These are phyloP conservation scores for Rhyzopertha dominica DNA, from an alignment of 1,140 invertebrate genomes.

Conservation along the genomic window DNA sequence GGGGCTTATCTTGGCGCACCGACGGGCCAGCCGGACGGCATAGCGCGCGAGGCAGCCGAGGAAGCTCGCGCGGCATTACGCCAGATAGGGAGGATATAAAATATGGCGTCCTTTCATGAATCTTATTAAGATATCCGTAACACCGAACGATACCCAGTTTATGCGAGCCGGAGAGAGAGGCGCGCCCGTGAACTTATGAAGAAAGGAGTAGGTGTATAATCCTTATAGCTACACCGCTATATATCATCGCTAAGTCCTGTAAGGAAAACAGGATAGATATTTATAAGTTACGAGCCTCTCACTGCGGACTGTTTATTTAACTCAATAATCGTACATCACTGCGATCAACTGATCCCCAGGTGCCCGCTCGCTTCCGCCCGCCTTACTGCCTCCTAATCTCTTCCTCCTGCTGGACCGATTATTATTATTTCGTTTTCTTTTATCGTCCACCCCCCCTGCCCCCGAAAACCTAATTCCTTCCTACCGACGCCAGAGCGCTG, in stretches of 20 bases:
- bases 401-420: no score
- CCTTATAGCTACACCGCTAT: conserved; percentile 47
- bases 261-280: conserved; percentile 48
- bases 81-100: conserved; percentile 56
- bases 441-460: no score
- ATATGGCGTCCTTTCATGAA: conserved; percentile 66
- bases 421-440: no score
- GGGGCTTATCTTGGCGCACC: conserved; percentile 35
- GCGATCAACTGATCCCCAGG: conserved; percentile 19
- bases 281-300: conserved; percentile 44
- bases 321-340: conserved; percentile 47
- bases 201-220: conserved; percentile 49
- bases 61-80: conserved; percentile 36
- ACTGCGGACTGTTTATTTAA: conserved; percentile 45
- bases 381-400: no score
- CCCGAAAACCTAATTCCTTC: no score
- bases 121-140: conserved; percentile 66
- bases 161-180: conserved; percentile 35
- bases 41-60: conserved; percentile 21
- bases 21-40: conserved; percentile 26
- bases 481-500: no score
- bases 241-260: conserved; percentile 47
- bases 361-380: no score
- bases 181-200: conserved; percentile 44
- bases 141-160: conserved; percentile 42